Evolutionary conservation across 1,140 invertebrate species (phyloP).

Genomic region (Nymphalis io): DNA sequence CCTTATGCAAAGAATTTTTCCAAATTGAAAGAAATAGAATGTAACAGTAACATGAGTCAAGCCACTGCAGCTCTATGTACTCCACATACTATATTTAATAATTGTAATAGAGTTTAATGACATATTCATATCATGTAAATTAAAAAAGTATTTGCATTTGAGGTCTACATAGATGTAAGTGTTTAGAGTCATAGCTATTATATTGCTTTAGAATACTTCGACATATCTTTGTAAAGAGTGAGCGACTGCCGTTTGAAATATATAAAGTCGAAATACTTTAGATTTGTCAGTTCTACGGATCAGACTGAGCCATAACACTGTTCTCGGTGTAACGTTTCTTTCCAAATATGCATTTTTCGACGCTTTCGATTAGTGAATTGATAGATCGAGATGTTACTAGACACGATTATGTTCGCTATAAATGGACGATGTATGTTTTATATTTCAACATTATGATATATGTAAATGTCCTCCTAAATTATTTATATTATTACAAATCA

Average conservation of each 20-base stretch:
- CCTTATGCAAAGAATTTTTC: conserved; percentile 30
- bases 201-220: conserved; percentile 79
- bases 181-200: conserved; percentile 77
- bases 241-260: conserved; percentile 53
- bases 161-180: conserved; percentile 79
- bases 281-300: conserved; percentile 36
- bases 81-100: conserved; percentile 60
- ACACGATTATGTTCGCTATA: conserved; percentile 29
- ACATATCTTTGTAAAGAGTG: conserved; percentile 77
- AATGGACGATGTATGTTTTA: conserved; percentile 52
- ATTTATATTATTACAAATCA: conserved; percentile 75
- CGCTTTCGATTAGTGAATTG: conserved; percentile 55
- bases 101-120: conserved; percentile 76
- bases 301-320: conserved; percentile 40
- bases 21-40: conserved; percentile 22
- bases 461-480: conserved; percentile 74
- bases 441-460: conserved; percentile 60
- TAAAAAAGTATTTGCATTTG: conserved; percentile 80
- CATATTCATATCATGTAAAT: conserved; percentile 81
- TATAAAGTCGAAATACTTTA: conserved; percentile 34
- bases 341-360: conserved; percentile 74
- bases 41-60: conserved; percentile 21
- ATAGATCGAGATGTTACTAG: conserved; percentile 24
- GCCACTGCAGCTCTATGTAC: conserved; percentile 49
- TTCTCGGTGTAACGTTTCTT: conserved; percentile 55